phyloP scores from a whole-genome alignment of 2,797 vertebrate species.

The Gadopsis marmoratus region DNA sequence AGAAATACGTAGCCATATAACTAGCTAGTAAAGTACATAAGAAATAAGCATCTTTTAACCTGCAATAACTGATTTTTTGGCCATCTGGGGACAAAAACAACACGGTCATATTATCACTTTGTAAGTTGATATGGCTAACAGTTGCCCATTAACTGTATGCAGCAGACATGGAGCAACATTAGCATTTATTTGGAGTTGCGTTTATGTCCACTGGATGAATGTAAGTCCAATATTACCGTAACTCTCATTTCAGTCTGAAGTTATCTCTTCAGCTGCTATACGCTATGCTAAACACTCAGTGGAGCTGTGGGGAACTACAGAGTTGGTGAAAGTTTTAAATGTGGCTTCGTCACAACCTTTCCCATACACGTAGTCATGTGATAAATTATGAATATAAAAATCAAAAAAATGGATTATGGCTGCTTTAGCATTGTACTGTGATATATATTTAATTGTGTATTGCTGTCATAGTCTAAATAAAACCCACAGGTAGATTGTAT shows the following conservation, averaged over 20 bases:
- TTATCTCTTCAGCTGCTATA: not conserved
- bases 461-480: not conserved
- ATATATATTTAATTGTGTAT: not conserved
- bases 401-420: not conserved
- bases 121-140: no score
- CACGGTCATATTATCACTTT: no score
- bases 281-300: not conserved
- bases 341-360: not conserved
- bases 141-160: no score
- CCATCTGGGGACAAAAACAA: not conserved
- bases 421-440: not conserved
- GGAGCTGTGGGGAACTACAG: not conserved
- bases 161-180: not conserved
- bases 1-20: not conserved
- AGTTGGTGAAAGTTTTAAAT: not conserved
- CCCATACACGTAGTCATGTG: not conserved
- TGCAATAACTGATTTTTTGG: not conserved
- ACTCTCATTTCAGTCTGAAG: no score
- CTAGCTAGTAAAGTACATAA: not conserved
- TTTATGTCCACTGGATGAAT: no score
- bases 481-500: constrained; percentile 46
- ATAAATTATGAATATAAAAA: not conserved
- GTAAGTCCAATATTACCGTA: no score
- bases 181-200: not conserved
- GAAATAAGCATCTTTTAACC: not conserved